Evolutionary conservation across 2,113 vertebrate species (phyloP), one percentile per base, ranked within the genome.

Genomic region (Pungitius pungitius): DNA sequence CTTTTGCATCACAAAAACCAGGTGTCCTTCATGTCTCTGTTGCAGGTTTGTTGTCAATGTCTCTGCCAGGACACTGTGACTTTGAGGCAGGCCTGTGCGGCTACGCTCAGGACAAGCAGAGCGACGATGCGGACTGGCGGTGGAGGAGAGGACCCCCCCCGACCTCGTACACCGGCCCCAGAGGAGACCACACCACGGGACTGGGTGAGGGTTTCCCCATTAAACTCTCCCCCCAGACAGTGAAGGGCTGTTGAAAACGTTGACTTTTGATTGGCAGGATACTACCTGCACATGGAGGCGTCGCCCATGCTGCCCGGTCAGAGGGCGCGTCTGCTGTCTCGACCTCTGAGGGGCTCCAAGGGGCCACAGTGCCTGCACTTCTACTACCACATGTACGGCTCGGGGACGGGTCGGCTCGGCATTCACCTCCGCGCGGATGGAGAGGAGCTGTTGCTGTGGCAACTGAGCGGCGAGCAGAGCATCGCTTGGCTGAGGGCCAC

Each of bases 361-460:
- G 94, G 93, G 33, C 90, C 92, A 67, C 96, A 96, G 81, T 99
- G 97, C 77, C 86, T 99, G 82, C 91, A 73, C 13, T 98, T 99
- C 84, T 97, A 93, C 92, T 98, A 96, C 89, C 95, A 98, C 85
- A 98, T 99, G 97, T 97, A 97, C 20, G 97, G 97, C 80, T 95
- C 95, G 0, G 95, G 96, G 2, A 96, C 95, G 1, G 97, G 97
- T 42, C 85, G 93, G 81, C 94, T 99, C 75, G 95, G 88, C 56
- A 88, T 98, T 45, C 95, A 93, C 69, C 84, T 98, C 14, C 90
- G 87, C 86, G 87, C 40, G 80, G 86, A 70, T 66, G 89, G 71
- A 54, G 88, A 73, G 11, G 94, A 96, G 2, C 78, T 62, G 77
- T 86, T 95, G 76, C 87, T 98, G 13, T 98, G 97, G 97, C 92